Base-by-base conservation (phyloP, 2,797 vertebrate genomes). In the Epinephelus malabaricus region DNA sequence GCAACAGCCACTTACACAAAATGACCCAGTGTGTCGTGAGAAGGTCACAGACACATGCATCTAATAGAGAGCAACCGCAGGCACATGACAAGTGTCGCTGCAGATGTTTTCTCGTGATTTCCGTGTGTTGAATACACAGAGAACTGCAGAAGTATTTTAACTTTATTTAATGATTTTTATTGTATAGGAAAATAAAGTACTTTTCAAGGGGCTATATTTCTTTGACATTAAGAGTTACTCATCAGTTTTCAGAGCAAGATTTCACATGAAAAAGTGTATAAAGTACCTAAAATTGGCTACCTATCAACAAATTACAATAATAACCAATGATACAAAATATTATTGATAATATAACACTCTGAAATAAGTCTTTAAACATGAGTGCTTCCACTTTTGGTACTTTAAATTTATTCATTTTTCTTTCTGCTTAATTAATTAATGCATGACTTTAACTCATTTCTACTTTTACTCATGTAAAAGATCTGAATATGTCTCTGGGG, bases 11-110 rank as follows among this genome's bases (percentile, higher is more conserved):
- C 18, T 0, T 4, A 69, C 64, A 87, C 58, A 89, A 23, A 82
- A 72, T 7, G 17, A 58, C 58, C 69, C 53, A 34, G 13, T 81
- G 71, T 84, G 49, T n/a, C 5, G 58, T 13, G 14, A 30, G 21
- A 25, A 84, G 83, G 85, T 88, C 81, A 65, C 49, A 47, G 53
- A 67, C 69, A 64, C 80, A 87, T 78, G 67, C n/a, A 55, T 76
- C 74, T 51, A 80, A 82, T 82, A 69, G 49, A 74, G 72, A 69
- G 63, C 34, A 56, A 72, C 30, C 50, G 69, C 25, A 73, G 69
- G 13, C 78, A 77, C 38, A 49, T 84, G 84, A 89, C 56, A 6
- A 78, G 69, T 86, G 88, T 47, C 53, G n/a, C 12, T 66, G 17
- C 60, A 72, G 38, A 81, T 46, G 76, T 81, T 76, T 76, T 66